phyloP scores from a whole-genome alignment of 2,113 vertebrate species.

The Tragulus kanchil region DNA sequence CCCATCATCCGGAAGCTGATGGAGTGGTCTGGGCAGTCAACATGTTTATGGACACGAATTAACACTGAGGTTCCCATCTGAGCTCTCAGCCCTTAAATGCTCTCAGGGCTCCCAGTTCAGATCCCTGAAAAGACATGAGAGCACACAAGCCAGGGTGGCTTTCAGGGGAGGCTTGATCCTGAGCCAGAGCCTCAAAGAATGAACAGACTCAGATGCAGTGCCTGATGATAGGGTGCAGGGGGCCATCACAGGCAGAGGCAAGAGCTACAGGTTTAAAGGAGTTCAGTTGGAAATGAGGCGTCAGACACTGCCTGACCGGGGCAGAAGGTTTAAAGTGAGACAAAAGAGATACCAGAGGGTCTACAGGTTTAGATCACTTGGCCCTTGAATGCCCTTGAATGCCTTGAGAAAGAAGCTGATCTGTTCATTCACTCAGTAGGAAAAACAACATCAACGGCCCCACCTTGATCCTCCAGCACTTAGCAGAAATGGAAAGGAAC shows the following conservation, averaged over 20 bases:
- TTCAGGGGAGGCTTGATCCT: not conserved
- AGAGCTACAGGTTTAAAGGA: not conserved
- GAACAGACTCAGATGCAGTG: not conserved
- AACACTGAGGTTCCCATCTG: not conserved
- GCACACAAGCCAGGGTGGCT: not conserved
- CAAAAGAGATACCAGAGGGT: not conserved
- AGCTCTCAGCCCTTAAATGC: not conserved
- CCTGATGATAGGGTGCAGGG: not conserved
- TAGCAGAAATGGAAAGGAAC: not conserved
- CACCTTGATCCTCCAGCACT: not conserved
- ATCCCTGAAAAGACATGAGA: not conserved
- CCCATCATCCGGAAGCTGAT: not conserved
- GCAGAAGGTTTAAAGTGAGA: not conserved
- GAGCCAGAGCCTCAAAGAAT: not conserved
- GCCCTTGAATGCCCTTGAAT: not conserved
- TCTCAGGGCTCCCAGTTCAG: not conserved
- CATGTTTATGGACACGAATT: not conserved
- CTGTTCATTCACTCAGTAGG: not conserved
- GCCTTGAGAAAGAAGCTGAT: not conserved
- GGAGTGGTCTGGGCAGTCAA: not conserved
- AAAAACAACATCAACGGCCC: not conserved
- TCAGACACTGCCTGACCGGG: not conserved
- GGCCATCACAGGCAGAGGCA: not conserved
- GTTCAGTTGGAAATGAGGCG: not conserved
- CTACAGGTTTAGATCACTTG: not conserved